Conservation (phyloP, 2,888 invertebrate genomes). For the Drosophila trichaetosa region DNA sequence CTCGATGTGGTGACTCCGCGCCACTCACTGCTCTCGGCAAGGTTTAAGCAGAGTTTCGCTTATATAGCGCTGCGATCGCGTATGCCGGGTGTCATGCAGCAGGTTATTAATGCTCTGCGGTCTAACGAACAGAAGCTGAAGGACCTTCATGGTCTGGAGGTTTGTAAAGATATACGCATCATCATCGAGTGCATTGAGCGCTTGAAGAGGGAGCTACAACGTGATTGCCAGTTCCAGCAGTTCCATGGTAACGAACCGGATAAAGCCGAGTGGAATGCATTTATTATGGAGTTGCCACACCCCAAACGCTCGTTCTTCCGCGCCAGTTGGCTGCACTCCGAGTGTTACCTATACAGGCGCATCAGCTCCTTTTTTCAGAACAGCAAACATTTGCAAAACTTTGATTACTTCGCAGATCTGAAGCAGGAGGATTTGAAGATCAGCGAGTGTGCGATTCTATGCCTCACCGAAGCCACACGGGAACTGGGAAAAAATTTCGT, state of each 20-base stretch:
- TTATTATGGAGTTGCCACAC: conserved; percentile 85
- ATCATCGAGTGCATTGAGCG: conserved; percentile 91
- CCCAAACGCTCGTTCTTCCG: conserved; percentile 88
- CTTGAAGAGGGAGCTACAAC: conserved; percentile 94
- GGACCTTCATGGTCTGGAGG: conserved; percentile 87
- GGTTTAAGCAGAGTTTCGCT: conserved; percentile 90
- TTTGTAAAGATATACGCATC: conserved; percentile 88
- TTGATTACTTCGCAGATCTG: conserved; percentile 92
- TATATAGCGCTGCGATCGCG: conserved; percentile 93
- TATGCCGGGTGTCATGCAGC: conserved; percentile 94
- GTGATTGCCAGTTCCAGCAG: conserved; percentile 91
- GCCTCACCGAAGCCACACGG: conserved; percentile 50
- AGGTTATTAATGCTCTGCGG: conserved; percentile 91
- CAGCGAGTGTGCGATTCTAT: conserved; percentile 64
- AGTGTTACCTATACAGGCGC: conserved; percentile 95
- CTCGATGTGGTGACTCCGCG: conserved; percentile 86
- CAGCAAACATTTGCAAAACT: conserved; percentile 86
- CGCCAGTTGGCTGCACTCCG: conserved; percentile 94
- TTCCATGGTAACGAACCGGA: conserved; percentile 84
- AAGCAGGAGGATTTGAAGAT: conserved; percentile 88
- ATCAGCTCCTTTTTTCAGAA: conserved; percentile 89
- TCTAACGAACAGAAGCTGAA: conserved; percentile 89
- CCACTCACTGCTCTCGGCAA: conserved; percentile 87
- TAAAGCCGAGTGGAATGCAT: conserved; percentile 84
- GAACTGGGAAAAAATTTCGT: conserved; percentile 36